phyloP scores from a whole-genome alignment of 1,140 invertebrate species.

The Ctenoplectra terminalis region DNA sequence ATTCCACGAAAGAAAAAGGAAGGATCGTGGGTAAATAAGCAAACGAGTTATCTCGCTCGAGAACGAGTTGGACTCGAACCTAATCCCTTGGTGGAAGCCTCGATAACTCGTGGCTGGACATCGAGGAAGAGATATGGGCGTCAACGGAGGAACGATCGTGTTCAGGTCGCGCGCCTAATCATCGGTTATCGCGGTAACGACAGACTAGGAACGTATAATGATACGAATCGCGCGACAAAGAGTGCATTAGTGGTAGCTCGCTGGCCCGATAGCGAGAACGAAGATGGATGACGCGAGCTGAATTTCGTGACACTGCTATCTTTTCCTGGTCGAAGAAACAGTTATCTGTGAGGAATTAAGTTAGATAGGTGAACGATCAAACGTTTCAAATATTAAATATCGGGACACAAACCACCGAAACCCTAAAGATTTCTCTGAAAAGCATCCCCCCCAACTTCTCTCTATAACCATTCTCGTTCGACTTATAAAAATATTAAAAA shows the following conservation, averaged over 20 bases:
- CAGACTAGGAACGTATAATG: slow-evolving; percentile 51
- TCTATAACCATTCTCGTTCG: too few species aligned
- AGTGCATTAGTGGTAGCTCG: slow-evolving; percentile 15
- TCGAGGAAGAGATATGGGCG: slow-evolving; percentile 13
- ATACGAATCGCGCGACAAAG: slow-evolving; percentile 58
- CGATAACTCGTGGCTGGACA: slow-evolving; percentile 10
- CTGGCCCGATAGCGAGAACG: neutral
- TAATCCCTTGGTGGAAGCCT: slow-evolving; percentile 9
- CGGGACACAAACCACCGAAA: too few species aligned
- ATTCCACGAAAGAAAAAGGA: neutral
- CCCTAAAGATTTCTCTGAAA: too few species aligned
- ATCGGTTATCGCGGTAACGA: slow-evolving; percentile 61
- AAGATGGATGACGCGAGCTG: neutral
- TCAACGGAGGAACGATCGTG: slow-evolving; percentile 36
- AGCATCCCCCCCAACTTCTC: too few species aligned
- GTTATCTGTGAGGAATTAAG: neutral
- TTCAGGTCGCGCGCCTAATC: slow-evolving; percentile 58
- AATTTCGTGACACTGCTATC: neutral
- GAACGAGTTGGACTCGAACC: neutral
- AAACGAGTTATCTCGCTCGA: neutral
- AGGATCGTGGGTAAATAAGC: neutral
- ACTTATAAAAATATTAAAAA: too few species aligned
- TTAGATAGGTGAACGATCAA: too few species aligned
- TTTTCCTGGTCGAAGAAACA: neutral
- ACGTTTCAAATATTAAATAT: too few species aligned